These are phyloP conservation scores for Pegoplata infirma DNA, from an alignment of 2,888 invertebrate species.

Conservation along the genomic window DNA sequence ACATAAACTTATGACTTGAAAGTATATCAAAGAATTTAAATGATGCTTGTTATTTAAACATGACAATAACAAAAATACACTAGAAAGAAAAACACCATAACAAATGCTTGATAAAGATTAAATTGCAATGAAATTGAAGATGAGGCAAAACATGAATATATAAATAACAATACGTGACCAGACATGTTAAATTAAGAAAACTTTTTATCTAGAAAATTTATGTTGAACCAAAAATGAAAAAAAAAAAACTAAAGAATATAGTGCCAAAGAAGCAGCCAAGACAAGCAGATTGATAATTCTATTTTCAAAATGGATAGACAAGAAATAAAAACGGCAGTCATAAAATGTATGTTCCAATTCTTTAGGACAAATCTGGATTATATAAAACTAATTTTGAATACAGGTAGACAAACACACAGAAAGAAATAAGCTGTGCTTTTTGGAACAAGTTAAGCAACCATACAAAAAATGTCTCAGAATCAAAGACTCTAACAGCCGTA, in stretches of 20 bases:
- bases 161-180: slow-evolving; percentile 55
- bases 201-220: slow-evolving; percentile 43
- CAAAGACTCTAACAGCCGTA: too few relatives aligned
- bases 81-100: not conserved
- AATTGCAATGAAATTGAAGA: not conserved
- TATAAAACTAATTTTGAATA: too few relatives aligned
- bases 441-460: too few relatives aligned
- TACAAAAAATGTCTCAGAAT: too few relatives aligned
- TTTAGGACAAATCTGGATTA: too few relatives aligned
- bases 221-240: slow-evolving; percentile 6
- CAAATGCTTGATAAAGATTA: not conserved
- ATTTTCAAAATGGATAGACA: not conserved
- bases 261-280: slow-evolving; percentile 25
- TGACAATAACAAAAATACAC: not conserved
- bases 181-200: slow-evolving; percentile 54
- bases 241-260: slow-evolving; percentile 1
- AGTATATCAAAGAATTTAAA: slow-evolving; percentile 50
- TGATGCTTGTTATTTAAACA: slow-evolving; percentile 38
- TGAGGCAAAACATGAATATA: slow-evolving; percentile 12
- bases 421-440: too few relatives aligned
- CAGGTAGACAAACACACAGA: too few relatives aligned
- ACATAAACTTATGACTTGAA: slow-evolving; percentile 43
- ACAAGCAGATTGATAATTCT: slow-evolving; percentile 46
- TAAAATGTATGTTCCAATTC: not conserved
- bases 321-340: not conserved